A percentile compares a stretch with the other conserved stretches of the same genome.
Evolutionary conservation across 2,888 invertebrate species (phyloP).

Genomic region (Creontiades dilutus): DNA sequence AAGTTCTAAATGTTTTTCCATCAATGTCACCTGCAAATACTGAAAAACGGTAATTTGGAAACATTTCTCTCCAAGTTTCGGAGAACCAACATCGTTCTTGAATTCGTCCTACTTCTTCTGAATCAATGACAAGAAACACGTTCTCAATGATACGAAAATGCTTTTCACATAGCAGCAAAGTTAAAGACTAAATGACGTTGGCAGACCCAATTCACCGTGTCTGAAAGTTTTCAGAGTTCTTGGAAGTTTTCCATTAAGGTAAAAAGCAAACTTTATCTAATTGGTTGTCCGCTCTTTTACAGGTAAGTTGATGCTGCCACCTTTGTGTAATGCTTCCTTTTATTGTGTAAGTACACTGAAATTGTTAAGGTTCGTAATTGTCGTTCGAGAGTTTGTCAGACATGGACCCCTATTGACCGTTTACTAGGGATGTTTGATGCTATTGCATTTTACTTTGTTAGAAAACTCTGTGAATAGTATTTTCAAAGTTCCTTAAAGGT

Average conservation of each 20-base stretch:
- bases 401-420: no score
- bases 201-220: not conserved
- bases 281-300: not conserved
- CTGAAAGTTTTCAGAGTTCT: not conserved
- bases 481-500: no score
- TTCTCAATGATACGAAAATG: not conserved
- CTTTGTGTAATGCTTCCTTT: conserved; percentile 4
- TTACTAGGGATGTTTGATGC: not conserved
- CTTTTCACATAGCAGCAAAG: not conserved
- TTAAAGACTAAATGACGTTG: not conserved
- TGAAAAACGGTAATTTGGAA: no score
- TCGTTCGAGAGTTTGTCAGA: not conserved
- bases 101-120: no score
- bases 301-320: conserved; percentile 9
- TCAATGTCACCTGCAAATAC: no score
- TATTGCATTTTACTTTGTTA: not conserved
- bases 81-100: no score
- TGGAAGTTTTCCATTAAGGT: conserved; percentile 30
- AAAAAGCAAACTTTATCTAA: conserved; percentile 5
- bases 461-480: no score
- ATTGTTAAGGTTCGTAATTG: not conserved
- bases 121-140: not conserved
- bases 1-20: no score
- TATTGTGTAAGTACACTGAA: not conserved
- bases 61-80: no score